Evolutionary conservation across 92 coral and sea anemone genomes (phyloP), one percentile per base, ranked within the genome.

Genomic region (Bergia sp.): DNA sequence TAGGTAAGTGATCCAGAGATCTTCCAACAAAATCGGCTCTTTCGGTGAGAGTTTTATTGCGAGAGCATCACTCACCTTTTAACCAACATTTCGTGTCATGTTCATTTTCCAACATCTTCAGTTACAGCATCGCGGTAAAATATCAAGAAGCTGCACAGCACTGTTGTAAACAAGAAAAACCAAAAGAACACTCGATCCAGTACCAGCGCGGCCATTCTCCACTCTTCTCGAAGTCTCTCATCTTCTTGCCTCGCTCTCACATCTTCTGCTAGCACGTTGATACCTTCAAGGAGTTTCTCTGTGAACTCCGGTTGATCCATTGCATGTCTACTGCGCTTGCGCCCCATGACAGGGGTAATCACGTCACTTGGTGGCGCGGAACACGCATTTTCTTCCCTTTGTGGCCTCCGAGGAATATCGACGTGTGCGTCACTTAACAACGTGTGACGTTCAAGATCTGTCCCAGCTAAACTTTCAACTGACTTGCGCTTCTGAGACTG

Each of bases 151-250:
- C 92, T 86, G 4, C 93, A 72, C 61, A 93, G 61, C 20, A 87
- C 73, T 4, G 98, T 86, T 6, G 91, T 90, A 61, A 92, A 88
- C 40, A 92, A 77, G 77, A 95, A 92, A 81, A 93, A 82, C 98
- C 98, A 95, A 71, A 95, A 95, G 89, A 95, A 95, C 92, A 95
- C 92, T 69, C 98, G 93, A 61, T 95, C 98, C 77, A 95, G 79
- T 13, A 95, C 94, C 45, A 95, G 89, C 1, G 98, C 98, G 3
- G 98, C 98, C 39, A 93, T 91, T 10, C 98, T 92, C 98, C 98
- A 95, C 38, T 95, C 98, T 36, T 95, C 98, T 45, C 98, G 77
- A 11, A 93, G 92, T 43, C 98, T 88, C 50, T 95, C 98, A 73
- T 95, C 96, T 43, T 95, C 98, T 44, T 95, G 96, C 55, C 86